A percentile compares a stretch with the other conserved stretches of the same genome.
Evolutionary conservation across 2,888 invertebrate species (phyloP).

Genomic region (Disparrhopalites patrizii): DNA sequence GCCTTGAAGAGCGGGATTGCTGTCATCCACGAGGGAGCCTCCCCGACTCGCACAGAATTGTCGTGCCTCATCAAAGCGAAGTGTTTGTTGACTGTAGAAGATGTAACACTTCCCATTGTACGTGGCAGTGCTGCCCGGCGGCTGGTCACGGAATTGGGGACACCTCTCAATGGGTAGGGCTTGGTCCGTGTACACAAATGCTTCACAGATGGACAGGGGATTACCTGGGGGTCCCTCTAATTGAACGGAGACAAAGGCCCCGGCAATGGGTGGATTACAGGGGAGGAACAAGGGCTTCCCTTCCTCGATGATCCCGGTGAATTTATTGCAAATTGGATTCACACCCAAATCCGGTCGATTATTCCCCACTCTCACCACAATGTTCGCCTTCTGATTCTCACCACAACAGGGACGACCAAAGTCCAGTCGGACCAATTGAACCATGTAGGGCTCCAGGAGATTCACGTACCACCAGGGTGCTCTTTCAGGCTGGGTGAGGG

Average conservation of each 20-base stretch:
- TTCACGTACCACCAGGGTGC: conserved; percentile 89
- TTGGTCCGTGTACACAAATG: conserved; percentile 90
- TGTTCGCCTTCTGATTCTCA: conserved; percentile 74
- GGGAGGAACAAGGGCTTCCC: conserved; percentile 87
- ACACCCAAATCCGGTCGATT: conserved; percentile 86
- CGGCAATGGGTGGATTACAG: conserved; percentile 92
- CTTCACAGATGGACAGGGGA: conserved; percentile 84
- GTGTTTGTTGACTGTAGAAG: conserved; percentile 82
- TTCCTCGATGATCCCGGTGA: conserved; percentile 78
- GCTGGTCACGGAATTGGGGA: conserved; percentile 87
- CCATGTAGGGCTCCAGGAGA: conserved; percentile 89
- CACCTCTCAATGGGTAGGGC: conserved; percentile 86
- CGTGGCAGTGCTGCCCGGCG: conserved; percentile 85
- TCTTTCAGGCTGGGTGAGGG: conserved; percentile 75
- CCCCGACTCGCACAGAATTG: conserved; percentile 75
- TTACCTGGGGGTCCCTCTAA: conserved; percentile 69
- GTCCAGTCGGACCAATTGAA: conserved; percentile 82
- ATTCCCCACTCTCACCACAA: conserved; percentile 86
- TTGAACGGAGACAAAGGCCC: conserved; percentile 89
- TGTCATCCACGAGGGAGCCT: conserved; percentile 82
- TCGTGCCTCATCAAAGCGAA: conserved; percentile 73
- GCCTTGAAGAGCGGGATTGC: conserved; percentile 87
- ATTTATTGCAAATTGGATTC: conserved; percentile 87
- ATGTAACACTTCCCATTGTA: conserved; percentile 94
- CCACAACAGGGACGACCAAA: conserved; percentile 89